phyloP scores from a whole-genome alignment of 30 jellyfish, hydroid and myxozoan species.

The Hydractinia echinata region DNA sequence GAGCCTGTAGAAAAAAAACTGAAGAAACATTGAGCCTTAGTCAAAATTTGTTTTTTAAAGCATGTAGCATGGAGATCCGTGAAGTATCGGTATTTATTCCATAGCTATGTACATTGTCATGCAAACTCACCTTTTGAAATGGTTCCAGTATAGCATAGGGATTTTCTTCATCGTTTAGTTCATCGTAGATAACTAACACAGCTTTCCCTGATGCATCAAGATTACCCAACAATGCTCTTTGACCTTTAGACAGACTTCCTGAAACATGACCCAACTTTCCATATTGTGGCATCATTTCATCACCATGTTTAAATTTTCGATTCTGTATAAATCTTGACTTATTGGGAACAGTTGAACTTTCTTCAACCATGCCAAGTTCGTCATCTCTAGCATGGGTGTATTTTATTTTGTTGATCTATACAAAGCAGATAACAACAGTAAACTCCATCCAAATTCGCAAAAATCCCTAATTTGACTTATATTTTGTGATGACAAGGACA shows the following conservation, averaged over 20 bases:
- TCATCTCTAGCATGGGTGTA: conserved; percentile 21
- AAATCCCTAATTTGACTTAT: no score
- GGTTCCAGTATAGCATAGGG: conserved; percentile 80
- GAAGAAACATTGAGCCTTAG: no score
- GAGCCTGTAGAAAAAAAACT: no score
- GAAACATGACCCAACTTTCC: not conserved
- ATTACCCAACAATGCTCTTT: conserved; percentile 59
- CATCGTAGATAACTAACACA: conserved; percentile 51
- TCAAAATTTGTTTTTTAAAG: no score
- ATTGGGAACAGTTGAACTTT: conserved; percentile 15
- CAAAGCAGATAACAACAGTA: no score
- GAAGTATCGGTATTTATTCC: no score
- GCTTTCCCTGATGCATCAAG: conserved; percentile 65
- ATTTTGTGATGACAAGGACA: no score
- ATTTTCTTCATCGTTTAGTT: conserved; percentile 55
- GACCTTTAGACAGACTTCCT: conserved; percentile 34
- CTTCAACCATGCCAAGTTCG: conserved; percentile 31
- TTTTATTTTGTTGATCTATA: not conserved
- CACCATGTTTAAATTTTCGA: not conserved
- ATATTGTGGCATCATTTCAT: conserved; percentile 24
- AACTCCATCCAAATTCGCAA: no score
- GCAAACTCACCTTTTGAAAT: not conserved
- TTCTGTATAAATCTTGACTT: not conserved
- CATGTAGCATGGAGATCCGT: no score
- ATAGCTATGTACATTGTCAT: no score